Evolutionary conservation across 2,797 vertebrate species (phyloP), one percentile per base, ranked within the genome.

Genomic region (Orientallactaga sibirica): DNA sequence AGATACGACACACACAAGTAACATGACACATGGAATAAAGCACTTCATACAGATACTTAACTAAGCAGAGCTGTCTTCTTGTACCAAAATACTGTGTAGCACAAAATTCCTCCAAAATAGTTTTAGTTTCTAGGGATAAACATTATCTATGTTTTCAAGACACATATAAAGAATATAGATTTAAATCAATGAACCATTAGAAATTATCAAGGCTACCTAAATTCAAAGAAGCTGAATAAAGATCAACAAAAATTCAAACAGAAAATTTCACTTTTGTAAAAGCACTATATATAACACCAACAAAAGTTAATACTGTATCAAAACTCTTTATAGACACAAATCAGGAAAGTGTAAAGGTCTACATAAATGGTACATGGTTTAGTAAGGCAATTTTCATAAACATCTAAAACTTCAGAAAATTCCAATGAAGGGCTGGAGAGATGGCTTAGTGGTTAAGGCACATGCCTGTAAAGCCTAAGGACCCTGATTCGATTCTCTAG

Each of bases 211-310:
- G 61, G 43, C 25, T 15, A 62, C 58, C 12, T 55, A 62, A 74
- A 75, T 74, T 74, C 16, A 20, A 16, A 20, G 24, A 29, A 73
- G 24, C 27, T n/a, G 24, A 93, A 62, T 61, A 88, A 91, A 83
- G 58, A 86, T 27, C 37, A 88, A 83, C 7, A 43, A 88, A 87
- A 93, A 91, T 33, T 92, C 25, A 90, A 90, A 15, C 18, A 87
- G 55, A 89, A 95, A 94, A 82, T 11, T 7, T 82, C 27, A 66
- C 29, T 92, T 93, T 90, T 80, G 16, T 1, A 90, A 71, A 80
- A 76, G 14, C 20, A 90, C n/a, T 66, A 80, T 71, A 92, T 14
- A 43, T 14, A 88, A 75, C 19, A 81, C 4, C 55, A 90, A 93
- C 3, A 52, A 68, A 67, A 81, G 37, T 1, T 75, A 96, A 67